phyloP scores from a whole-genome alignment of 2,888 invertebrate genomes.

The Tolmerus cingulatus region DNA sequence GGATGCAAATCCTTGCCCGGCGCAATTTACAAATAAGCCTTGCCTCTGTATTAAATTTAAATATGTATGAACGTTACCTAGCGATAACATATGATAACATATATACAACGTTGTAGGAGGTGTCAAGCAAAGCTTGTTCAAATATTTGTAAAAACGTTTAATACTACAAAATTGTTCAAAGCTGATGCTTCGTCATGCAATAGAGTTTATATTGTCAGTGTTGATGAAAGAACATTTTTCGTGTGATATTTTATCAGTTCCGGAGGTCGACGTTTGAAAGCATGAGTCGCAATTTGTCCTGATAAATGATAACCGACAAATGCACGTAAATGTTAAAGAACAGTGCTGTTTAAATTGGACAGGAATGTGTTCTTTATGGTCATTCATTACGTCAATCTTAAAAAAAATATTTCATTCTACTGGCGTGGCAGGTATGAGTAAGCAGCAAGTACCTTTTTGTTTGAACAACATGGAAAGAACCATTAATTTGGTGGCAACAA shows the following conservation, averaged over 20 bases:
- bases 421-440: neutral
- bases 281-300: neutral
- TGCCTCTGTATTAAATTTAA: neutral
- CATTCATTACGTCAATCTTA: neutral
- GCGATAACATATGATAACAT: neutral
- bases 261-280: neutral
- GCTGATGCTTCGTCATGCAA: neutral
- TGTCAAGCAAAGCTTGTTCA: constrained; percentile 49
- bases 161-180: neutral
- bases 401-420: neutral
- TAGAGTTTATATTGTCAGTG: neutral
- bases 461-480: neutral
- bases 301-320: neutral
- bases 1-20: neutral
- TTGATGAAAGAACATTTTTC: neutral
- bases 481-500: neutral
- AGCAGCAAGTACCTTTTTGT: neutral
- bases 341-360: neutral
- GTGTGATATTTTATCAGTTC: neutral
- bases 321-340: neutral
- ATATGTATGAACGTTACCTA: neutral
- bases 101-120: neutral
- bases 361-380: neutral
- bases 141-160: neutral
- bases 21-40: neutral